Conservation (phyloP, 1,140 invertebrate species). For the Drosophila elegans region DNA sequence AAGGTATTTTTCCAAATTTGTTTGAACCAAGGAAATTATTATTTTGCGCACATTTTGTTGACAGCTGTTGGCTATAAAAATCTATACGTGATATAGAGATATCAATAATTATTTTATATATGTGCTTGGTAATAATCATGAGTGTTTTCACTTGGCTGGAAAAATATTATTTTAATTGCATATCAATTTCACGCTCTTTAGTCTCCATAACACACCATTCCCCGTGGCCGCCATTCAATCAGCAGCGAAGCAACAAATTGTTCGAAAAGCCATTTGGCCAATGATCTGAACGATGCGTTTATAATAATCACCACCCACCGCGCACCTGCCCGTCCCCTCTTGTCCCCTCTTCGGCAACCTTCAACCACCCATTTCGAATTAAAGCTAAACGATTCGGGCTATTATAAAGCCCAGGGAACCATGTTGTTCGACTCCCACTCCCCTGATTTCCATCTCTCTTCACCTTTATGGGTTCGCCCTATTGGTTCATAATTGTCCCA, state of each 20-base stretch:
- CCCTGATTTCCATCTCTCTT: neutral
- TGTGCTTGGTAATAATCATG: slow-evolving; percentile 27
- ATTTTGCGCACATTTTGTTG: slow-evolving; percentile 64
- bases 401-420: slow-evolving; percentile 38
- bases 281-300: slow-evolving; percentile 65
- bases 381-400: slow-evolving; percentile 31
- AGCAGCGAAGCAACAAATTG: slow-evolving; percentile 64
- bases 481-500: slow-evolving; percentile 49
- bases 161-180: slow-evolving; percentile 81
- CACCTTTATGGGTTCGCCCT: slow-evolving; percentile 1
- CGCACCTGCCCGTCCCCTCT: slow-evolving; percentile 1
- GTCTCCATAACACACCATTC: neutral
- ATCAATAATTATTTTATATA: slow-evolving; percentile 48
- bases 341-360: neutral
- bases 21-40: slow-evolving; percentile 47
- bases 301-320: slow-evolving; percentile 46
- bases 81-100: slow-evolving; percentile 56
- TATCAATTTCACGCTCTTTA: slow-evolving; percentile 75
- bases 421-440: slow-evolving; percentile 6
- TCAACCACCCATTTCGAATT: slow-evolving; percentile 7
- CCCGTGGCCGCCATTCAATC: slow-evolving; percentile 19
- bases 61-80: slow-evolving; percentile 65
- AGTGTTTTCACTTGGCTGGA: slow-evolving; percentile 51
- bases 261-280: slow-evolving; percentile 66
- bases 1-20: slow-evolving; percentile 35